phyloP scores from a whole-genome alignment of 2,888 invertebrate species.

The Hedya salicella region DNA sequence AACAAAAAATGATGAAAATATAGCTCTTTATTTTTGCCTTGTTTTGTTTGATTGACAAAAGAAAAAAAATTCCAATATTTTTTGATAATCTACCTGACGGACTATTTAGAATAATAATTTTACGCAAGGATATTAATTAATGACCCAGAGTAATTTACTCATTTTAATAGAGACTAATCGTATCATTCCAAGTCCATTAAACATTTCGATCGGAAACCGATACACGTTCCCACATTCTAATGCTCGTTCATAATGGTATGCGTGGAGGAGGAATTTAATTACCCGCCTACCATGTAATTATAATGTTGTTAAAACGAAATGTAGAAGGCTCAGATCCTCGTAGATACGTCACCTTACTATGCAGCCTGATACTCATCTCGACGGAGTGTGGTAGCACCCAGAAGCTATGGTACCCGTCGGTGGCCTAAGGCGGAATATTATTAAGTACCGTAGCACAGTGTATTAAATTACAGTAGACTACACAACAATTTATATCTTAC shows the following conservation, averaged over 20 bases:
- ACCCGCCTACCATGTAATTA: constrained; percentile 41
- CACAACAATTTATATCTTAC: not conserved
- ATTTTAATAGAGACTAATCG: constrained; percentile 25
- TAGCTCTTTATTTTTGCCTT: no score
- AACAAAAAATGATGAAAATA: no score
- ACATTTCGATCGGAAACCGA: constrained; percentile 38
- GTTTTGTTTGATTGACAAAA: no score
- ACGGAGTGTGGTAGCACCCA: constrained; percentile 43
- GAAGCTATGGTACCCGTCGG: constrained; percentile 49
- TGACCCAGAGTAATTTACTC: not conserved
- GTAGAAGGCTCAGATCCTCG: constrained; percentile 33
- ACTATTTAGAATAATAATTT: no score
- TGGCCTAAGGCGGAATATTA: constrained; percentile 55
- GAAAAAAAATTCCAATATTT: no score
- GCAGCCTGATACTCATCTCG: constrained; percentile 42
- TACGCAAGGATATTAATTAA: not conserved
- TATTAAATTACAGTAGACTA: constrained; percentile 15
- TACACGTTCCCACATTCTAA: constrained; percentile 35
- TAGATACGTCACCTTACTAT: constrained; percentile 44
- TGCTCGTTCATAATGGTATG: constrained; percentile 34
- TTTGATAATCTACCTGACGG: no score
- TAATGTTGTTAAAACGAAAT: constrained; percentile 42
- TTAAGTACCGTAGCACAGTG: constrained; percentile 47
- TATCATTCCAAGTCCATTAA: constrained; percentile 10
- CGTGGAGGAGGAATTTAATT: constrained; percentile 41